Base-by-base conservation (phyloP, 2,797 vertebrate genomes). In the Sebastes alutus region DNA sequence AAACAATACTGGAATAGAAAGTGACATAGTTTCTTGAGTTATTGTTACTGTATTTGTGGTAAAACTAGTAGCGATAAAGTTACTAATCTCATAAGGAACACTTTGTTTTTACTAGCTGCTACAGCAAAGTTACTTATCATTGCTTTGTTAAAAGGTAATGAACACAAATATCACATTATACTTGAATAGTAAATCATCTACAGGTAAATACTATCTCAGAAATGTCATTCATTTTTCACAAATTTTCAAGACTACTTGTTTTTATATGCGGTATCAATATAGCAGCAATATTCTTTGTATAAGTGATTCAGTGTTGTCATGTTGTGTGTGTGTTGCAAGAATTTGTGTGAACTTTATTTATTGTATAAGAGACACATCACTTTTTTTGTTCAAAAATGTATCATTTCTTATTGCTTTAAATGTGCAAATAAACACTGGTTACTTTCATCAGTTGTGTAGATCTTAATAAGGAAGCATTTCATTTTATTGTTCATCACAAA, bases 401-500 rank as follows among this genome's bases (percentile, higher is more conserved):
- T 77, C 9, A 16, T 66, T 80, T 82, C 29, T 74, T 29, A 63
- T 72, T 72, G 54, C 72, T 87, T 84, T 77, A 46, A 80, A 76
- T 85, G 72, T 89, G 58, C n/a, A 89, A 88, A 90, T 88, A 87
- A 77, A 88, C 11, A 72, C 2, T 52, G 11, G 14, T 66, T 59
- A 61, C 62, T 65, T 78, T 72, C 18, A 46, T 76, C 2, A 46
- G 75, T 61, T 61, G 55, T 27, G 9, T 69, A 49, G 46, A 58
- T 63, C 14, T 55, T 6, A 65, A 9, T 23, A 23, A 72, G 16
- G 7, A 61, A n/a, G 33, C 32, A 60, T 75, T 69, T 32, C 6
- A 52, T 74, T 7, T 3, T 4, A 20, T 5, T 58, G n/a, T n/a
- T 6, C n/a, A 73, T 75, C 11, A 56, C 20, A 4, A 58, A 4